Evolutionary conservation across 1,140 invertebrate genomes (phyloP), one percentile per base, ranked within the genome.

Genomic region (Colletes gigas): DNA sequence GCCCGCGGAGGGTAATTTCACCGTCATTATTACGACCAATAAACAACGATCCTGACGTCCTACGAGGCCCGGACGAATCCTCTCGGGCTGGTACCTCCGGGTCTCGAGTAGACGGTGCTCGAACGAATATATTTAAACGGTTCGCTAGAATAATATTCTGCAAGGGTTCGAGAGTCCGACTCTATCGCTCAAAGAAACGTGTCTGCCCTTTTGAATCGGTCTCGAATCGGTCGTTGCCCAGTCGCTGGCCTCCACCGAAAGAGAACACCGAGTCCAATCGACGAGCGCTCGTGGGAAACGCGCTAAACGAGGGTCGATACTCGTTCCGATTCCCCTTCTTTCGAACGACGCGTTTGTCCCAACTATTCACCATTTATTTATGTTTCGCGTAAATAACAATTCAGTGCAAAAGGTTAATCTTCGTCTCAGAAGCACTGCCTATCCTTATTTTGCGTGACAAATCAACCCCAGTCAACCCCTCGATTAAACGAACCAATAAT

Each of bases 21-120:
- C 41, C 77, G 78, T 75, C 78, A 60, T 81, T 81, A 76, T 76
- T 75, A 66, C 66, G 4, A 71, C 52, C 71, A 12, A 75, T 81
- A 83, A 83, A 76, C 71, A 83, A 71, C 59, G 54, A 75, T 74
- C n/a, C 55, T 39, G 69, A 50, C 50, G 50, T 63, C 19, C 65
- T 12, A 47, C 41, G 63, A 50, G 44, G n/a, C 6, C 44, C 39
- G 39, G 55, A 63, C 63, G 77, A 60, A 52, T 62, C 44, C 68
- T 72, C 39, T 66, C 50, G 30, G n/a, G 19, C 1, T 19, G 41
- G 4, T 60, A 68, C 15, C n/a, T 47, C 52, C 9, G n/a, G 2
- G 47, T 3, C 59, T 71, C 81, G 80, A 82, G 80, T 70, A 60
- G 68, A 50, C 59, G 75, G 21, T n/a, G 39, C 68, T 78, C 54